Evolutionary conservation across 2,113 vertebrate species (phyloP), one percentile per base, ranked within the genome.

Genomic region (Hassar affinis): DNA sequence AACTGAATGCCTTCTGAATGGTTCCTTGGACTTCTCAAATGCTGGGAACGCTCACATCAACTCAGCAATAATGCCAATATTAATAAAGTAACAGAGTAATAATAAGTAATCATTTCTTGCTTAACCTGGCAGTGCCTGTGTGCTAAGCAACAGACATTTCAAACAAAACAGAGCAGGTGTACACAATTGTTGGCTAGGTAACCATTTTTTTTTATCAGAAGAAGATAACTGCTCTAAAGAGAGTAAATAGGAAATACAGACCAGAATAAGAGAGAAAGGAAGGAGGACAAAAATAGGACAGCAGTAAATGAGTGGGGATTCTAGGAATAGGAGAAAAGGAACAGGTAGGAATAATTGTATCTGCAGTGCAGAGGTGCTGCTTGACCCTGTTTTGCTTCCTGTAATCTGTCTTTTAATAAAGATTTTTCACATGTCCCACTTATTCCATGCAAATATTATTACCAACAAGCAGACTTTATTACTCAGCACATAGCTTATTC

Each of bases 371-470:
- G 11, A 27, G 79, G 7, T 81, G 45, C 76, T 68, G 64, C 38
- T 33, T 47, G 27, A 80, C 25, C 38, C 8, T 35, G n/a, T 69
- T 83, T 18, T 72, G 72, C 61, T 80, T 76, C 45, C 62, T 51
- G 33, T 45, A 85, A 69, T 57, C 79, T 22, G 51, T 86, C 76
- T 87, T 88, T 90, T 86, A 88, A 86, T 74, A 85, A 81, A 82
- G 33, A 33, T 80, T 81, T 76, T 86, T 90, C 83, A 72, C 88
- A 83, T 89, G 74, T 64, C 78, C 82, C 64, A 78, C 49, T 87
- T 75, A 82, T 86, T 66, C 77, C 77, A 79, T 80, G 82, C 78
- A 89, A 88, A 83, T 86, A 79, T 81, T 84, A 90, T 90, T 86
- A 87, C 75, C 83, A 87, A 87, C 74, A 25, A 45, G 51, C 62